Base-by-base conservation (phyloP, 2,888 invertebrate species). In the Pammene aurita region DNA sequence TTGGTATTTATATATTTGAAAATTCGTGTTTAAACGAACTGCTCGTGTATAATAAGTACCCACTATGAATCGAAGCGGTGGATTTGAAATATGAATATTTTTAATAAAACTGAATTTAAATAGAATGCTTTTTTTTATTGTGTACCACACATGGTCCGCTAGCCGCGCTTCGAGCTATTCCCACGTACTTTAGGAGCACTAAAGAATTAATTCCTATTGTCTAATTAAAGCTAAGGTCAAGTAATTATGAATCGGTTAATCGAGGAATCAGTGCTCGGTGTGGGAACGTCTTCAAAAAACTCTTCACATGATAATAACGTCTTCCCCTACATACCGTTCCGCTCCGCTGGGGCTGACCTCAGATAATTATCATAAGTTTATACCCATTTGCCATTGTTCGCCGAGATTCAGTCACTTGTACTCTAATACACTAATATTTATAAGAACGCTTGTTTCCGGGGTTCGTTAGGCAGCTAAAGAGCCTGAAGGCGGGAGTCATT, bases 261-360 rank as follows among this genome's bases (percentile, higher is more conserved):
- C 86, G 84, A 86, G 85, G 83, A 90, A 90, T 90, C 91, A 89
- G 86, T 85, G 88, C 85, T 78, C 79, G 80, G 74, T 85, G 92
- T 92, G 92, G 91, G 92, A 92, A 91, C 89, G 87, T 89, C 90
- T 90, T 90, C 84, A 85, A 88, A 90, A 89, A 69, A 82, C 76
- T 92, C 91, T 92, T 92, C 92, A 90, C 92, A 92, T 92, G 90
- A 87, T 87, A 86, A 84, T 85, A 88, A 84, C 80, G 82, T 80
- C 83, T 85, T 86, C 88, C 89, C 89, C 88, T 81, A 84, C 89
- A 90, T 88, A 86, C 80, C 88, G 90, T 91, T 91, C 89, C 87
- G 88, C 87, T 77, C 82, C 77, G 89, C 76, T 84, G 89, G 81
- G 73, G 80, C 67, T 84, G 89, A 90, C 90, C 91, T 88, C 87